Percentiles rank a stretch among this genome's conserved stretches.
Conservation (phyloP, 2,888 invertebrate species). For the Hetaerina titia region DNA sequence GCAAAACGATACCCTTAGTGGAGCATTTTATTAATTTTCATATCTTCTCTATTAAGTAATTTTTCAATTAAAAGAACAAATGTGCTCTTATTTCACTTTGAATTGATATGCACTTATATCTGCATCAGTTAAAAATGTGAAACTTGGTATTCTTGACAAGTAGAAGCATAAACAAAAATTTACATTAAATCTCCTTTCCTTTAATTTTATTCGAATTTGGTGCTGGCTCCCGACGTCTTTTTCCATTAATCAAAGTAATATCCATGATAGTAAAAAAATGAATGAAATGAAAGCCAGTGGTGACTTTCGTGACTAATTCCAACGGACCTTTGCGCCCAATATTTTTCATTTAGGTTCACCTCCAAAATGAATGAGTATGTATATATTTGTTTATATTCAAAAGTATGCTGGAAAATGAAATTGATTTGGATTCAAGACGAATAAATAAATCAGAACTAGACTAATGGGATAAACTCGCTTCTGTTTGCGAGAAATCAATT, state of each 20-base stretch:
- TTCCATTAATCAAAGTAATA: conserved; percentile 54
- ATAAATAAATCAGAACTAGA: conserved; percentile 52
- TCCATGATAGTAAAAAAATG: conserved; percentile 4
- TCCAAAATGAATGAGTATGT: conserved; percentile 23
- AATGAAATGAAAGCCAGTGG: background rate
- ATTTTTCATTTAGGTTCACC: conserved; percentile 29
- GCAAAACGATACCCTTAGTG: too few species aligned
- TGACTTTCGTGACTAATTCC: conserved; percentile 38
- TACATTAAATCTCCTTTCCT: background rate
- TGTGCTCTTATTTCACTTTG: too few species aligned
- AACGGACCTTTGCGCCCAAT: background rate
- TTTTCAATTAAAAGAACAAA: too few species aligned
- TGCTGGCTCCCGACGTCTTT: background rate
- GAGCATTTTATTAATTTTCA: too few species aligned
- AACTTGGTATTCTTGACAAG: background rate
- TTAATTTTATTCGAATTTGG: background rate
- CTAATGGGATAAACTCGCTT: background rate
- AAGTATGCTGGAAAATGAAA: conserved; percentile 6
- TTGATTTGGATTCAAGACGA: conserved; percentile 18
- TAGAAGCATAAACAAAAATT: background rate
- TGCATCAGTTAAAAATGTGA: background rate
- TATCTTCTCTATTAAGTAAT: too few species aligned
- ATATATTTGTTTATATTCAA: conserved; percentile 46
- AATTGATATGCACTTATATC: too few species aligned
- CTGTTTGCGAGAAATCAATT: background rate